Percentiles rank a stretch among this genome's conserved stretches.
phyloP scores from a whole-genome alignment of 2,888 invertebrate species.

The Parascotia fuliginaria region DNA sequence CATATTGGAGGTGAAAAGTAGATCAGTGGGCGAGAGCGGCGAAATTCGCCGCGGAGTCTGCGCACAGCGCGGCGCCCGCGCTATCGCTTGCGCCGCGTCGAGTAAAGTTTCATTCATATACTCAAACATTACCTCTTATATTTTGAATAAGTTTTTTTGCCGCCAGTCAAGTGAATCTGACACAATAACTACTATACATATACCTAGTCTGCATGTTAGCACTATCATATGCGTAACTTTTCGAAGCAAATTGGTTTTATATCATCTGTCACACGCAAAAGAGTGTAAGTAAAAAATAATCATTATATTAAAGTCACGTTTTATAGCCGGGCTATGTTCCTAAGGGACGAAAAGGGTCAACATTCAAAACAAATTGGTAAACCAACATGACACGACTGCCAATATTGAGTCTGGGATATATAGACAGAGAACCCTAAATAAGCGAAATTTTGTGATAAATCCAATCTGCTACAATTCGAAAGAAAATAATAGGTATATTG shows the following conservation, averaged over 20 bases:
- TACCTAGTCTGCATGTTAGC: too few relatives aligned
- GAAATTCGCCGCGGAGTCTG: slow-evolving; percentile 77
- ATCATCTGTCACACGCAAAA: too few relatives aligned
- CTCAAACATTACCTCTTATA: slow-evolving; percentile 17
- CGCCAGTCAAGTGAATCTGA: too few relatives aligned
- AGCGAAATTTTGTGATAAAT: slow-evolving; percentile 6
- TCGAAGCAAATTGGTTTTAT: too few relatives aligned
- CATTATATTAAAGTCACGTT: slow-evolving; percentile 9
- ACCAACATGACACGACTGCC: slow-evolving; percentile 19
- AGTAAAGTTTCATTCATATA: slow-evolving; percentile 19
- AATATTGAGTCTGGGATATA: slow-evolving; percentile 25
- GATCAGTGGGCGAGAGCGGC: slow-evolving; percentile 86
- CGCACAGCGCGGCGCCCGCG: slow-evolving; percentile 47
- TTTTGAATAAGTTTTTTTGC: slow-evolving; percentile 10
- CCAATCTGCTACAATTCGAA: not conserved
- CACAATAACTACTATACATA: too few relatives aligned
- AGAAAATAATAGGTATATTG: not conserved
- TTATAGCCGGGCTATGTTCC: too few relatives aligned
- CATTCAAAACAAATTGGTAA: slow-evolving; percentile 23
- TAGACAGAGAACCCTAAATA: slow-evolving; percentile 11
- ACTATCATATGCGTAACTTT: too few relatives aligned
- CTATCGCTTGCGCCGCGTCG: slow-evolving; percentile 28
- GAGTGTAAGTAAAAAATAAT: slow-evolving; percentile 1
- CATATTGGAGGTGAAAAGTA: slow-evolving; percentile 85
- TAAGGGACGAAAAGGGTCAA: slow-evolving; percentile 17